phyloP scores from a whole-genome alignment of 2,797 vertebrate species.

The Ctenopoma kingsleyae region DNA sequence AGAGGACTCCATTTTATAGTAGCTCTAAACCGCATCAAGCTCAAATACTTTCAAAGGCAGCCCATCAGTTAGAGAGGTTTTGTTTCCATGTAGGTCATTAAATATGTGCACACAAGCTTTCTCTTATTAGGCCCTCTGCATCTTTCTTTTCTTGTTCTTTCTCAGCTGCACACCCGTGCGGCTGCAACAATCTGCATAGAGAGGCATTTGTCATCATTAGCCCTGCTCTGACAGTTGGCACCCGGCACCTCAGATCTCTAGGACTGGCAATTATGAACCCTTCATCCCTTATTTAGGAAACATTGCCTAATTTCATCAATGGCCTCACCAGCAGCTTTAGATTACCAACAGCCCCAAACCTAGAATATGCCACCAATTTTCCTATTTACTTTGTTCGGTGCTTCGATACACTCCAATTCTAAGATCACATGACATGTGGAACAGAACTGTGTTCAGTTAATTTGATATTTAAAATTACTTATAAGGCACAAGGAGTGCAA shows the following conservation, averaged over 20 bases:
- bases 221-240: constrained; percentile 98
- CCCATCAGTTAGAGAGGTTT: constrained; percentile 51
- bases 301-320: constrained; percentile 86
- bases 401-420: constrained; percentile 23
- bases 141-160: constrained; percentile 73
- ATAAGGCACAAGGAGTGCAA: constrained; percentile 54
- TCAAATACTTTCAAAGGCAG: constrained; percentile 51
- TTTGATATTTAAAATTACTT: constrained; percentile 73
- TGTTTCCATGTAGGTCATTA: constrained; percentile 77
- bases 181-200: constrained; percentile 95
- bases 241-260: constrained; percentile 94
- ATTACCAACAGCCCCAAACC: constrained; percentile 73
- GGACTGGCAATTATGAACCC: constrained; percentile 93
- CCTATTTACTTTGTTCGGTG: constrained; percentile 53
- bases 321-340: constrained; percentile 76
- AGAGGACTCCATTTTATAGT: constrained; percentile 23
- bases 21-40: constrained; percentile 50
- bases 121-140: constrained; percentile 67
- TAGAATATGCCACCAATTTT: constrained; percentile 36
- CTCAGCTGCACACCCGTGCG: constrained; percentile 80
- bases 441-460: constrained; percentile 56
- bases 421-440: constrained; percentile 44
- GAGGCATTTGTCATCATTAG: constrained; percentile 99
- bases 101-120: constrained; percentile 73
- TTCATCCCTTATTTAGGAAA: constrained; percentile 90